Evolutionary conservation across 2,113 vertebrate genomes (phyloP).

Genomic region (Machaerirhynchus nigripectus): DNA sequence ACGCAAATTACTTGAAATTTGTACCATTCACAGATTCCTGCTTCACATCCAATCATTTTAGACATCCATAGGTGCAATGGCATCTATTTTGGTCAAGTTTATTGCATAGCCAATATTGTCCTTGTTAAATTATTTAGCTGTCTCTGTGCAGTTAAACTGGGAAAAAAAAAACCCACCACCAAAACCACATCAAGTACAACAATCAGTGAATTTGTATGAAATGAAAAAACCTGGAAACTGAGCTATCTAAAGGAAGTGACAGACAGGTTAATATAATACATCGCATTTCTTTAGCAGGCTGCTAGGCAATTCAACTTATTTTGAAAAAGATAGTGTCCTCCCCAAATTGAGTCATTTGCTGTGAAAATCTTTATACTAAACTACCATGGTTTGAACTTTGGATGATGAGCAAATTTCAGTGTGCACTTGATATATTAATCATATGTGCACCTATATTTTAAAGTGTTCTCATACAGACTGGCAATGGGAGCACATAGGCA

Average conservation of each 20-base stretch:
- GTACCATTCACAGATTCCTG: background rate
- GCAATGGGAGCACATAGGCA: background rate
- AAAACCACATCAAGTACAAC: background rate
- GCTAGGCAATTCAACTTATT: background rate
- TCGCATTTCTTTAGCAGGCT: background rate
- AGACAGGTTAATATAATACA: background rate
- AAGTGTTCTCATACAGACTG: accelerated
- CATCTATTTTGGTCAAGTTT: background rate
- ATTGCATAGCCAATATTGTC: background rate
- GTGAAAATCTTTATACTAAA: background rate
- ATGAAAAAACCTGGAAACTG: background rate
- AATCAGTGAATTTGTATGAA: background rate
- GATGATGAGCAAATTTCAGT: background rate
- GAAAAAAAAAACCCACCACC: accelerated
- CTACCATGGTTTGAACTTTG: background rate
- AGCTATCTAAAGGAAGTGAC: background rate
- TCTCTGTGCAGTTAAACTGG: background rate
- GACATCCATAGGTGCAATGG: background rate
- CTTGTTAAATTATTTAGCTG: background rate
- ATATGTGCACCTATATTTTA: background rate
- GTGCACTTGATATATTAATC: background rate
- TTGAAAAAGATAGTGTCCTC: background rate
- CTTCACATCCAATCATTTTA: background rate
- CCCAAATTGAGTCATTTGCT: background rate
- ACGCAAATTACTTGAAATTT: background rate